Evolutionary conservation across 2,113 vertebrate species (phyloP), one percentile per base, ranked within the genome.

Genomic region (Dermatemys mawii): DNA sequence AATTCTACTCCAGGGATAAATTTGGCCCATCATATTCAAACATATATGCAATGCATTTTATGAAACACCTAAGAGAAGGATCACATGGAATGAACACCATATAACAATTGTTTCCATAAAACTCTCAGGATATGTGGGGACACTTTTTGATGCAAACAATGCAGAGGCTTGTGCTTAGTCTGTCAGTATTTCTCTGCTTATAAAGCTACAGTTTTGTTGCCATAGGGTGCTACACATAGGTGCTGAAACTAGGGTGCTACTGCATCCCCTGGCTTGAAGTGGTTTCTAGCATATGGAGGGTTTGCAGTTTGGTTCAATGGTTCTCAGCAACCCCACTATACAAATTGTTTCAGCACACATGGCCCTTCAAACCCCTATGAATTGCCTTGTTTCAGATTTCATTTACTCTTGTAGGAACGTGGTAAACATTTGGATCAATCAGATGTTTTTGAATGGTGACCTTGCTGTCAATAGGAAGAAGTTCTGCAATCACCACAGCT

Each of bases 351-450:
- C 51, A 53, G 51, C 8, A 1, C 21, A 8, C 21, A 53, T 53
- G 51, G 7, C n/a, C 51, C 70, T 73, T 2, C 4, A 16, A 54
- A n/a, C 46, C 90, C 60, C 38, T 82, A 79, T 7, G 85, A 41
- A 84, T 4, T 1, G 5, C 10, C 81, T 54, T 83, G 79, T 53
- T 12, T 5, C 21, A 55, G 44, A 60, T 70, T 93, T 91, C 67
- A 93, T 90, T 95, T 93, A 83, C 54, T 78, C 93, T 83, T 57
- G 24, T 3, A 93, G 44, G 87, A 93, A 79, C 6, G 1, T 22
- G 1, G 0, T 35, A 89, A 93, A 78, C 73, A 89, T 26, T 80
- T 90, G 38, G 27, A 84, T 50, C 50, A 84, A 70, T 13, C 35
- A 67, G 44, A 82, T 3, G 51, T 95, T 93, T 38, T 90, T 82